Evolutionary conservation across 2,113 vertebrate species (phyloP).

Genomic region (Otus sunia): DNA sequence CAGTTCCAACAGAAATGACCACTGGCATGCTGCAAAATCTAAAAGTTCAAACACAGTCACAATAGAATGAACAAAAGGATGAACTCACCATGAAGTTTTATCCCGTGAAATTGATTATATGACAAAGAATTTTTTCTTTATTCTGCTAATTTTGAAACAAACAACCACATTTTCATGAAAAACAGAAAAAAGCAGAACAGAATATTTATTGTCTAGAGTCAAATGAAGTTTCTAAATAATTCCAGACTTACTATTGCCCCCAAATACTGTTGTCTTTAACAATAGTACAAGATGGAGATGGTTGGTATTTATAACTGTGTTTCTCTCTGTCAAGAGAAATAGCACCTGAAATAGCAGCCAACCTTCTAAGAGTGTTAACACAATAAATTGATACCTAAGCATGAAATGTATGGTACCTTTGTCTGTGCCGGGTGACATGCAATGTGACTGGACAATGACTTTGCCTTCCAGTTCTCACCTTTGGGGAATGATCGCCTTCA

Average conservation of each 20-base stretch:
- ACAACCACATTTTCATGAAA: background rate
- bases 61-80: background rate
- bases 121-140: background rate
- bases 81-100: background rate
- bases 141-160: background rate
- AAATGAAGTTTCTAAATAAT: background rate
- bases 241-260: background rate
- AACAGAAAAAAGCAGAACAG: background rate
- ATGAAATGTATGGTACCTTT: background rate
- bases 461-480: background rate
- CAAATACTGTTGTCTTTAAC: background rate
- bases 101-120: background rate
- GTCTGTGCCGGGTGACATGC: background rate
- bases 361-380: background rate
- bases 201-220: background rate
- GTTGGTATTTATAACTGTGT: background rate
- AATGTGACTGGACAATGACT: background rate
- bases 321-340: background rate
- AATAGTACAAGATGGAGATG: accelerated
- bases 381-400: background rate
- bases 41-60: background rate
- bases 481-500: background rate
- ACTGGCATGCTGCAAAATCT: background rate
- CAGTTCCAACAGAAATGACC: background rate
- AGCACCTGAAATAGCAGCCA: background rate